Evolutionary conservation across 1,140 invertebrate genomes (phyloP), one percentile per base, ranked within the genome.

Genomic region (Nomia melanderi): DNA sequence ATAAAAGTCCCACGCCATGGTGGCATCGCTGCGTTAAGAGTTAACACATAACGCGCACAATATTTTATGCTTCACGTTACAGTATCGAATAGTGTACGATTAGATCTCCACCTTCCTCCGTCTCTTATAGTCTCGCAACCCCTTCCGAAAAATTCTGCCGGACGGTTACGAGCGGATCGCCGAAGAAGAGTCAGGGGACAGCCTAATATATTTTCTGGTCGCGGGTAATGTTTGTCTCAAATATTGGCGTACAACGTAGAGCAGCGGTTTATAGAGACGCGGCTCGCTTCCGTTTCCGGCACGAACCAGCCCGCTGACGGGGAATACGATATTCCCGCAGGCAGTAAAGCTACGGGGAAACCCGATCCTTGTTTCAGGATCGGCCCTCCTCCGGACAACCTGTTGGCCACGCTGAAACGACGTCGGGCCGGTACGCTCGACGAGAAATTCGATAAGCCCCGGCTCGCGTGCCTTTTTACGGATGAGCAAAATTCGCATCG

Each of bases 201-300:
- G n/a, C n/a, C n/a, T n/a, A 27, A 20, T 29, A 25, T 23, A 33
- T 44, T 5, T 44, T 29, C 11, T 6, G 36, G 8, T 44, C 14
- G 12, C 20, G 39, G 33, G 0, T 41, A 23, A 41, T 17, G 14
- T 56, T 50, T 17, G 47, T 20, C 47, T 8, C 9, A 50, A 53
- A 60, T 31, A 70, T 53, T 62, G 23, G 33, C n/a, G 57, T n/a
- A 12, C 4, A 12, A n/a, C n/a, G 36, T 17, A 6, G 36, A 3
- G 9, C 25, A 27, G 1, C 25, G 33, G 1, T 41, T 77, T 33
- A 11, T 23, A 54, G 39, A 25, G 70, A 41, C 56, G 7, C 12
- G 23, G 53, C 41, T n/a, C 31, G 66, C 70, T 81, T 81, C 79
- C 79, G 79, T 78, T 81, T 81, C 79, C 79, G 76, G 50, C 54